These are phyloP conservation scores for Acronicta aceris DNA, from an alignment of 2,888 invertebrate genomes.

Conservation along the genomic window DNA sequence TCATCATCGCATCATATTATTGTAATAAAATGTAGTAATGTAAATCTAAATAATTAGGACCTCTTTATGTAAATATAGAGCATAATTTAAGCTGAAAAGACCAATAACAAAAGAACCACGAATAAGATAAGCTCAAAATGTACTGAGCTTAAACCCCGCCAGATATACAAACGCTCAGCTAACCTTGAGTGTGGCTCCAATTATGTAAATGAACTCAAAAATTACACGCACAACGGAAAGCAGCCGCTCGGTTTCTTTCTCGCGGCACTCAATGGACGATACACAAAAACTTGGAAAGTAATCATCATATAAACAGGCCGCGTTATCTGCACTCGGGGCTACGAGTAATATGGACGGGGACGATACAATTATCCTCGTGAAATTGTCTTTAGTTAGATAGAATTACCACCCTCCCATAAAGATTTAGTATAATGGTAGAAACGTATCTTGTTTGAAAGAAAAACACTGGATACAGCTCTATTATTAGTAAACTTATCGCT, in stretches of 20 bases:
- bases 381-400: conserved; percentile 64
- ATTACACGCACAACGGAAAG: conserved; percentile 26
- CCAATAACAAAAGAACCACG: conserved; percentile 33
- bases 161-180: conserved; percentile 14
- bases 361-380: conserved; percentile 64
- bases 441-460: conserved; percentile 45
- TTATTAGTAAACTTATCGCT: conserved; percentile 9
- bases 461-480: conserved; percentile 23
- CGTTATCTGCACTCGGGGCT: conserved; percentile 57
- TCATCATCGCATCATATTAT: too few species aligned
- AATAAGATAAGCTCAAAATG: conserved; percentile 31
- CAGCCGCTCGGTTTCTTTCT: conserved; percentile 1
- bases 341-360: conserved; percentile 55
- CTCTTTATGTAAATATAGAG: conserved; percentile 13
- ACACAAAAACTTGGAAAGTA: conserved; percentile 59
- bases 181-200: conserved; percentile 38
- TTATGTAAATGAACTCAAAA: conserved; percentile 49
- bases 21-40: neutral
- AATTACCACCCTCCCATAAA: conserved; percentile 59
- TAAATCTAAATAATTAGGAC: neutral
- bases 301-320: conserved; percentile 57
- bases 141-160: conserved; percentile 24
- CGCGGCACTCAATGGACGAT: conserved; percentile 43
- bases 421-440: conserved; percentile 57
- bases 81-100: conserved; percentile 19